Percentiles rank a stretch among this genome's conserved stretches.
Evolutionary conservation across 2,113 vertebrate genomes (phyloP).

Genomic region (Rana temporaria): DNA sequence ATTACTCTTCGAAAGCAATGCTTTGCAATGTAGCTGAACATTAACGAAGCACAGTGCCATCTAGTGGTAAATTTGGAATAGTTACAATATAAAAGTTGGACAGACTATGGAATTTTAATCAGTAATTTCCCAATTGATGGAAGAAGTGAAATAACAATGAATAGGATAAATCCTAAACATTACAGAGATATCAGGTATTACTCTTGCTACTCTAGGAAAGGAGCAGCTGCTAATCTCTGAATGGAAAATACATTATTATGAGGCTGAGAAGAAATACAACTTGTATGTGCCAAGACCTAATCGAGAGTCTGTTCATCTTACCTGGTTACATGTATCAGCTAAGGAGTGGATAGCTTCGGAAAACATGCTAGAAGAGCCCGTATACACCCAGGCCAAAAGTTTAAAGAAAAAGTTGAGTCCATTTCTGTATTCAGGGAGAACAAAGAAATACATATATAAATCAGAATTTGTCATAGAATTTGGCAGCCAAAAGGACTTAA

Average conservation of each 20-base stretch:
- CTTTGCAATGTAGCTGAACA: too few species aligned
- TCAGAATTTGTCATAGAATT: neutral
- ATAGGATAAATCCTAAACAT: too few species aligned
- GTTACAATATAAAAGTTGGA: neutral
- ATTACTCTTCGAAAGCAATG: too few species aligned
- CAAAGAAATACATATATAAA: neutral
- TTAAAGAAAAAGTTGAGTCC: constrained; percentile 98
- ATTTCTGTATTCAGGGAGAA: constrained; percentile 80
- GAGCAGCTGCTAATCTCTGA: too few species aligned
- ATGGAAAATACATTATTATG: too few species aligned
- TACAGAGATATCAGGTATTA: too few species aligned
- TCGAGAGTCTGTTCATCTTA: constrained; percentile 61
- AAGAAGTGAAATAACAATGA: too few species aligned
- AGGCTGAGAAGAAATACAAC: too few species aligned
- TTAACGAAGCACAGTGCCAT: neutral
- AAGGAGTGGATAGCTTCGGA: constrained; percentile 98
- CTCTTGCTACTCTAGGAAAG: too few species aligned
- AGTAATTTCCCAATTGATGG: too few species aligned
- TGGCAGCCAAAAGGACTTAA: neutral
- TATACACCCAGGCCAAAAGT: constrained; percentile 97
- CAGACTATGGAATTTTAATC: too few species aligned
- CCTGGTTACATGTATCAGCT: constrained; percentile 97
- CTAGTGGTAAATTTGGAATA: neutral
- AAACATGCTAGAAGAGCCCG: constrained; percentile 98
- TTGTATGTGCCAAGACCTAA: neutral